Conservation (phyloP, 2,888 invertebrate genomes). For the Notodromas monacha region DNA sequence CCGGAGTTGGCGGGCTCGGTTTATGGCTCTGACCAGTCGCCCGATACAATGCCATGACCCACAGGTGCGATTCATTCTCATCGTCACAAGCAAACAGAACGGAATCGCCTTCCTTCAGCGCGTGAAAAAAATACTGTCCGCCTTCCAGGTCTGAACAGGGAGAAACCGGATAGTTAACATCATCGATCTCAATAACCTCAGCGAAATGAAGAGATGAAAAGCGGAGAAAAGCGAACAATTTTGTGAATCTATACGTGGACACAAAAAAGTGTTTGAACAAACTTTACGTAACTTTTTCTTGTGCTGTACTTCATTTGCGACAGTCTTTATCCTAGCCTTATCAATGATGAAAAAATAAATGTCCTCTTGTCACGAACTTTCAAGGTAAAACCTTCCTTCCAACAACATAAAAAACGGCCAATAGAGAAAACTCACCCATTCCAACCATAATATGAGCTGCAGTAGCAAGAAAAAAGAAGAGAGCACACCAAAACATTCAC, state of each 20-base stretch:
- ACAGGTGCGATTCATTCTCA: slow-evolving; percentile 85
- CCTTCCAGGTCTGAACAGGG: slow-evolving; percentile 57
- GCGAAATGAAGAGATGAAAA: slow-evolving; percentile 4
- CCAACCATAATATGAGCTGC: slow-evolving; percentile 64
- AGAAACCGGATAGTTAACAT: slow-evolving; percentile 2
- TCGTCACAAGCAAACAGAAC: slow-evolving; percentile 82
- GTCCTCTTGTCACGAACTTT: no score
- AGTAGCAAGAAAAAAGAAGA: slow-evolving; percentile 16
- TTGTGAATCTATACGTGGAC: no score
- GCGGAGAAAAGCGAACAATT: no score
- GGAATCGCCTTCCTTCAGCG: slow-evolving; percentile 88
- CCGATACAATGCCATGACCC: slow-evolving; percentile 97
- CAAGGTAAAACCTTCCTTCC: no score
- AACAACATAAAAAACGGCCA: no score
- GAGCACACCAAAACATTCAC: neutral
- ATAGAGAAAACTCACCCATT: slow-evolving; percentile 32
- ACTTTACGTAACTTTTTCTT: slow-evolving; percentile 8
- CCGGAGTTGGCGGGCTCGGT: slow-evolving; percentile 68
- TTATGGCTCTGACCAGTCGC: slow-evolving; percentile 99
- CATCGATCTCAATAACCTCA: no score
- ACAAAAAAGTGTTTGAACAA: slow-evolving; percentile 7
- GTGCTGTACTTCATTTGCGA: no score
- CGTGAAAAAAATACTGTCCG: slow-evolving; percentile 83
- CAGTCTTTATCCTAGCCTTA: no score
- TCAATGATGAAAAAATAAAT: no score